Percentiles rank a stretch among this genome's conserved stretches.
Evolutionary conservation across 2,113 vertebrate genomes (phyloP).

Genomic region (Eidolon helvum): DNA sequence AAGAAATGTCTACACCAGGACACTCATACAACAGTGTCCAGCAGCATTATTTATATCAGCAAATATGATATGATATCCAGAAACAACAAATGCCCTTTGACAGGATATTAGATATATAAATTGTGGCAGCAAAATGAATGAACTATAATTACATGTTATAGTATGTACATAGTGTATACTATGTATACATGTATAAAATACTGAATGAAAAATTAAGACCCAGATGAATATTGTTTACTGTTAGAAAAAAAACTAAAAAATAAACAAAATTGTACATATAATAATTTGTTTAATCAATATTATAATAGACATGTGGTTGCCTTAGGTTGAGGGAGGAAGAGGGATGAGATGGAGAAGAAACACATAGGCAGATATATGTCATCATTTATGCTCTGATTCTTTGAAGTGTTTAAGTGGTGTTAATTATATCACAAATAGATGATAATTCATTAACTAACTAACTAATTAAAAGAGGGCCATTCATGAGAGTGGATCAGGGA

Average conservation of each 20-base stretch:
- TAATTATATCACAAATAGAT: background rate
- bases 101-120: background rate
- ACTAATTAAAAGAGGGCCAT: background rate
- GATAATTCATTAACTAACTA: background rate
- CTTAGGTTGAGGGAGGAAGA: background rate
- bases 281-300: background rate
- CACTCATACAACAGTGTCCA: background rate
- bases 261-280: background rate
- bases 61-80: background rate
- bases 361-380: background rate
- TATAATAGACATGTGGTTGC: background rate
- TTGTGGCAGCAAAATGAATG: background rate
- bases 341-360: background rate
- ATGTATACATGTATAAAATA: background rate
- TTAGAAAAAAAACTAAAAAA: background rate
- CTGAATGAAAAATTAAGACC: slow-evolving; percentile 7
- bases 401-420: background rate
- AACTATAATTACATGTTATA: background rate
- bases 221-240: background rate
- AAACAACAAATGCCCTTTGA: background rate
- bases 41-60: background rate
- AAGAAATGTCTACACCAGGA: background rate
- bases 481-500: background rate
- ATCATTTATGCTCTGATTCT: background rate
- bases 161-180: background rate